A percentile compares a stretch with the other conserved stretches of the same genome.
Evolutionary conservation across 2,888 invertebrate genomes (phyloP).

Genomic region (Stenoptilia bipunctidactyla): DNA sequence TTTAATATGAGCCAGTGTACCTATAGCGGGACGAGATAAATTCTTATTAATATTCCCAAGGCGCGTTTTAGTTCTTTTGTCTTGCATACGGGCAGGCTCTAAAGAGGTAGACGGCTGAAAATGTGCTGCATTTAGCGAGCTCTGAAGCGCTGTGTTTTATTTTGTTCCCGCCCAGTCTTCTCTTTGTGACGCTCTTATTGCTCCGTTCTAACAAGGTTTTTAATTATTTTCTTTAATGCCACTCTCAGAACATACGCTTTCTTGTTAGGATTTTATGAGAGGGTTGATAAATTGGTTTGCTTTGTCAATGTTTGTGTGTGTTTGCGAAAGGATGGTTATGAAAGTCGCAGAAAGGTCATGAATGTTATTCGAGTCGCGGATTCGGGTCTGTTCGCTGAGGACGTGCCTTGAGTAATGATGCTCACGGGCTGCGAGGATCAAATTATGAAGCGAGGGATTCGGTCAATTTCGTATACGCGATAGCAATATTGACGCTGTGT

Average conservation of each 20-base stretch:
- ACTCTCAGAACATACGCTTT: constrained; percentile 31
- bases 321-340: not conserved
- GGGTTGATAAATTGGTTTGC: not conserved
- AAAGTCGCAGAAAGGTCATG: not conserved
- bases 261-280: not conserved
- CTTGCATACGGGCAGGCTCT: constrained; percentile 49
- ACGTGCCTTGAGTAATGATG: not conserved
- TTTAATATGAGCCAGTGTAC: constrained; percentile 27
- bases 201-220: constrained; percentile 63
- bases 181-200: constrained; percentile 52
- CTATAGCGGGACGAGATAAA: constrained; percentile 36
- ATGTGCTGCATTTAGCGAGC: constrained; percentile 55
- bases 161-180: constrained; percentile 31
- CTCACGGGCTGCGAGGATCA: not conserved
- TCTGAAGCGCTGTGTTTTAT: constrained; percentile 38
- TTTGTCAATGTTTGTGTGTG: not conserved
- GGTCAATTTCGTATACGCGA: not conserved
- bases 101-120: constrained; percentile 58
- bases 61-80: constrained; percentile 56
- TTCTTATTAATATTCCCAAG: constrained; percentile 54
- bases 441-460: not conserved
- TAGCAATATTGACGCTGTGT: too few relatives aligned
- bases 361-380: not conserved
- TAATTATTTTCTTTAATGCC: constrained; percentile 67
- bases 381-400: not conserved